Base-by-base conservation (phyloP, 2,888 invertebrate genomes). In the Ferdinandea cuprea region DNA sequence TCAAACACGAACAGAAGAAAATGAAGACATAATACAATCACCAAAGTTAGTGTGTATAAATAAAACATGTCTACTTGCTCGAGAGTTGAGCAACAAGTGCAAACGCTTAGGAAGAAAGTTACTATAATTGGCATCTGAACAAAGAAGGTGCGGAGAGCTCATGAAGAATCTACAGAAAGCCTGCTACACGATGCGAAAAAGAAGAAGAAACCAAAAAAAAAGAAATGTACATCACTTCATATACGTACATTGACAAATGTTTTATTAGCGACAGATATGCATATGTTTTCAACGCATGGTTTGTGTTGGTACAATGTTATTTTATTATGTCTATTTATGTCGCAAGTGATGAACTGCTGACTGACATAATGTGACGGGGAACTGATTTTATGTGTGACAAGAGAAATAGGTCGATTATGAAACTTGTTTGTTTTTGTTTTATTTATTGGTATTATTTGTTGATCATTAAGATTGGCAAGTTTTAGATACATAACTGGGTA, bases 321-420 rank as follows among this genome's bases (percentile, higher is more conserved):
- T 81, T 76, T 65, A 76, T 81, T 68, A 66, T 76, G 71, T 76
- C 63, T 71, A 48, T 58, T 76, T 71, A 65, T 68, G 69, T 74
- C 80, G 69, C 35, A 59, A 65, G 65, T 76, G 52, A 80, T 65
- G 37, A 80, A 74, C 63, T 74, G 61, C 48, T 56, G 73, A 56
- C 74, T 81, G 80, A 76, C 65, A 63, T 69, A 76, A 74, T 74
- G 40, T 17, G 58, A 54, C 28, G 17, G 17, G 15, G 35, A 50
- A 35, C 37, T 37, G 25, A 40, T 46, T 48, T 48, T 9, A 9
- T 56, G 13, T 59, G 19, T 52, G 50, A 42, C 59, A 61, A 19
- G 61, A 61, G 32, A 74, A 63, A 28, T 74, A 32, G 69, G 69
- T 69, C 63, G 61, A 37, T 63, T 73, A 73, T 73, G 61, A 68